Evolutionary conservation across 53 echinoderm and acorn worm genomes (phyloP).

Genomic region (Astropecten irregularis): DNA sequence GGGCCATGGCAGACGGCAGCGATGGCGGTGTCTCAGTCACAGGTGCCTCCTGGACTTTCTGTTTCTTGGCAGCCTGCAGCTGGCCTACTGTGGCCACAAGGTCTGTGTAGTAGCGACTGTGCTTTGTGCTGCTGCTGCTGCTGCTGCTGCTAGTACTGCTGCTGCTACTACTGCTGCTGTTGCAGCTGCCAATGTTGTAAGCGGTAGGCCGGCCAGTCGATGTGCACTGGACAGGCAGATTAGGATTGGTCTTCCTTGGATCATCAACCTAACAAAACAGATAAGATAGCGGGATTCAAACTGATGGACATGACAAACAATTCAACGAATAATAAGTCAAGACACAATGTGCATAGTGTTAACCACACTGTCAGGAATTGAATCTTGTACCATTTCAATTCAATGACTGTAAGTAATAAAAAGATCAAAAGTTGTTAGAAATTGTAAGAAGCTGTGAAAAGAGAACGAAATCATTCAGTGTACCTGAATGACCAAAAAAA

Average conservation of each 20-base stretch:
- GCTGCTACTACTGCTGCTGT: background rate
- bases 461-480: too few relatives aligned
- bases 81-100: background rate
- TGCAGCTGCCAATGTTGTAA: background rate
- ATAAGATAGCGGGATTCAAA: too few relatives aligned
- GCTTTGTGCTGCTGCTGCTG: background rate
- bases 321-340: background rate
- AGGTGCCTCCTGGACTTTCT: background rate
- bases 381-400: too few relatives aligned
- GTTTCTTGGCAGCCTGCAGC: background rate
- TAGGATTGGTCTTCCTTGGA: background rate
- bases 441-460: too few relatives aligned
- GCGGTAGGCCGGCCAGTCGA: background rate
- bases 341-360: background rate
- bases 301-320: background rate
- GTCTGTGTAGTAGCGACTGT: background rate
- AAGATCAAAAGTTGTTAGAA: too few relatives aligned
- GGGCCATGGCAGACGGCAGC: background rate
- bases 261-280: background rate
- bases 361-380: too few relatives aligned
- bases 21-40: background rate
- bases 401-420: too few relatives aligned
- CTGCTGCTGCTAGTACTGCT: background rate
- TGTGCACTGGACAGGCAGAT: constrained; percentile 1
- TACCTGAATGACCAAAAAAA: too few relatives aligned